Conservation (phyloP, 2,888 invertebrate genomes). For the Drosophila macrospina region DNA sequence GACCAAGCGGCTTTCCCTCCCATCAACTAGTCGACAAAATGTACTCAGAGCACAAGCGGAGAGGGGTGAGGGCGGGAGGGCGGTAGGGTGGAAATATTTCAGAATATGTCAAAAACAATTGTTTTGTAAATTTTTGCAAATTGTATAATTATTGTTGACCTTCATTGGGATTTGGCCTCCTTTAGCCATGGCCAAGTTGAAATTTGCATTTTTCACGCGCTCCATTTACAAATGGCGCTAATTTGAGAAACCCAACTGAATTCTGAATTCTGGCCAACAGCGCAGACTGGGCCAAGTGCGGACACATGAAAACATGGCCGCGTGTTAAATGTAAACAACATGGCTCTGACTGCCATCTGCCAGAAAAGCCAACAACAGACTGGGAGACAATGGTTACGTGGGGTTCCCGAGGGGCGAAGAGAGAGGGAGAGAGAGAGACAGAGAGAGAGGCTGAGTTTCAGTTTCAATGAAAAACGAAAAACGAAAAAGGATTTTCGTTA, state of each 20-base stretch:
- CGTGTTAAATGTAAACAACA: slow-evolving; percentile 66
- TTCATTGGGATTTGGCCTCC: slow-evolving; percentile 42
- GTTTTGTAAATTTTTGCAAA: slow-evolving; percentile 69
- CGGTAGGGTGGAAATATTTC: slow-evolving; percentile 47
- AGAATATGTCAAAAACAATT: slow-evolving; percentile 72
- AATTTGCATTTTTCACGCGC: slow-evolving; percentile 68
- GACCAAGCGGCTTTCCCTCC: neutral
- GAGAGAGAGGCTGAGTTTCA: slow-evolving; percentile 4
- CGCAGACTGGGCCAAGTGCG: slow-evolving; percentile 24
- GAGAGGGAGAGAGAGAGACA: neutral
- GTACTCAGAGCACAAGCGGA: neutral
- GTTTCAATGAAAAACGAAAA: slow-evolving; percentile 25
- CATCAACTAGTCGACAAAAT: slow-evolving; percentile 35
- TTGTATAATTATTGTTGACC: slow-evolving; percentile 77
- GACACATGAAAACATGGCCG: slow-evolving; percentile 44
- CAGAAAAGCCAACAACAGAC: slow-evolving; percentile 11
- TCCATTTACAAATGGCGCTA: slow-evolving; percentile 32
- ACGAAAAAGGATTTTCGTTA: slow-evolving; percentile 40
- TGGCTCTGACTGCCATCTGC: slow-evolving; percentile 38
- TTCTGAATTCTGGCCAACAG: slow-evolving; percentile 25
- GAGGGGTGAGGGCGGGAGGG: neutral
- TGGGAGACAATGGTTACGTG: slow-evolving; percentile 44
- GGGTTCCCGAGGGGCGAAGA: neutral
- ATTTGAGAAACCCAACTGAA: slow-evolving; percentile 47
- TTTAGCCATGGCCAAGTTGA: slow-evolving; percentile 46